Evolutionary conservation across 2,113 vertebrate species (phyloP).

Genomic region (Rousettus leschenaultii): DNA sequence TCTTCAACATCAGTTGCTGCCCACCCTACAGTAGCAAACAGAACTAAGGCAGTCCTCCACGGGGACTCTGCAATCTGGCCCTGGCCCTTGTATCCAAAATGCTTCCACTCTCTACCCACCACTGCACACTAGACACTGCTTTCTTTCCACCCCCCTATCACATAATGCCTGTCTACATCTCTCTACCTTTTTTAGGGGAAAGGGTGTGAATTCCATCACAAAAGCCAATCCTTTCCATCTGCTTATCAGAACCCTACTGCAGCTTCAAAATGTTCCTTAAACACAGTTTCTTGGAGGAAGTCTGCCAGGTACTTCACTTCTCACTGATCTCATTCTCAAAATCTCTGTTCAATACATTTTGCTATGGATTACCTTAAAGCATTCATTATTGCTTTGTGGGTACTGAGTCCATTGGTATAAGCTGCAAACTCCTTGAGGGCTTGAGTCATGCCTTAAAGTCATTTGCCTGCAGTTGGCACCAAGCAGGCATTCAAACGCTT

Average conservation of each 20-base stretch:
- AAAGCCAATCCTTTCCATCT: neutral
- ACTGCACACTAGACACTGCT: neutral
- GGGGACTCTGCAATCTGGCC: neutral
- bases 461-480: neutral
- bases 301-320: neutral
- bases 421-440: neutral
- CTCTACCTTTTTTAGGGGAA: neutral
- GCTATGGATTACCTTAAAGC: neutral
- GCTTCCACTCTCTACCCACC: neutral
- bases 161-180: neutral
- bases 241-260: neutral
- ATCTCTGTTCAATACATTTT: neutral
- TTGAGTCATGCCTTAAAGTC: neutral
- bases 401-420: neutral
- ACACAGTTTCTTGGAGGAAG: neutral
- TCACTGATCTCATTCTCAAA: neutral
- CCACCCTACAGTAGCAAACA: neutral
- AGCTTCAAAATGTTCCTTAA: neutral
- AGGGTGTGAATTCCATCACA: neutral
- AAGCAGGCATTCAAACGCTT: neutral
- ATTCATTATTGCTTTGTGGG: neutral
- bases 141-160: neutral
- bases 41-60: neutral
- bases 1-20: too few species aligned
- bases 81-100: neutral